Conservation (phyloP, 2,888 invertebrate genomes). For the Andrena fulva region DNA sequence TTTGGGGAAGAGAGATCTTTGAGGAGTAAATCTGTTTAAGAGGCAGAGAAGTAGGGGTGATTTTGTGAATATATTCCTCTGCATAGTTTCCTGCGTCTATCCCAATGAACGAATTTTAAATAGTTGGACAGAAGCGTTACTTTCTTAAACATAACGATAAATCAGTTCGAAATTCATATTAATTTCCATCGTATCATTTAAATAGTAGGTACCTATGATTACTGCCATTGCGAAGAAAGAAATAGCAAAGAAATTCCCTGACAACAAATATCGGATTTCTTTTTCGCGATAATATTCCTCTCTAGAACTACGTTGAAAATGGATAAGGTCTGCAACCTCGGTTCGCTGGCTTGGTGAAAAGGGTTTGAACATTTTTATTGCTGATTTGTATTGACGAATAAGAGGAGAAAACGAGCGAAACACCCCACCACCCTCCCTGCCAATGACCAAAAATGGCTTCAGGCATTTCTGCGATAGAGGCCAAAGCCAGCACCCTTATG, state of each 20-base stretch:
- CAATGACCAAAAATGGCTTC: conserved; percentile 20
- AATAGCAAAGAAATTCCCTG: not conserved
- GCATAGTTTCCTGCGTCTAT: not conserved
- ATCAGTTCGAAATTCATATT: not conserved
- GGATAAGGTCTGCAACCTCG: not conserved
- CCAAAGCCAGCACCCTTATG: conserved; percentile 23
- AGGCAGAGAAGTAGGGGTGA: not conserved
- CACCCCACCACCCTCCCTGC: not conserved
- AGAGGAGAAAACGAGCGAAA: not conserved
- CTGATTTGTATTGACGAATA: conserved; percentile 43
- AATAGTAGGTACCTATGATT: not conserved
- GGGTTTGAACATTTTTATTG: not conserved
- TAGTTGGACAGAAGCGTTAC: not conserved
- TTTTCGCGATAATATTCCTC: no score
- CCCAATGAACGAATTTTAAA: not conserved
- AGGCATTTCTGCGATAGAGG: conserved; percentile 38
- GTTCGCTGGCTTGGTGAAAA: no score
- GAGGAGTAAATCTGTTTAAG: conserved; percentile 1
- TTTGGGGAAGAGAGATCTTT: not conserved
- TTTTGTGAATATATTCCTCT: not conserved
- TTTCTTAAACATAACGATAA: not conserved
- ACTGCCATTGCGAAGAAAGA: not conserved
- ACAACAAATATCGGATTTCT: no score
- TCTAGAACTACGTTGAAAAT: not conserved
- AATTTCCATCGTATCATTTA: no score